A percentile compares a stretch with the other conserved stretches of the same genome.
Evolutionary conservation across 2,113 vertebrate species (phyloP).

Genomic region (Misgurnus anguillicaudatus): DNA sequence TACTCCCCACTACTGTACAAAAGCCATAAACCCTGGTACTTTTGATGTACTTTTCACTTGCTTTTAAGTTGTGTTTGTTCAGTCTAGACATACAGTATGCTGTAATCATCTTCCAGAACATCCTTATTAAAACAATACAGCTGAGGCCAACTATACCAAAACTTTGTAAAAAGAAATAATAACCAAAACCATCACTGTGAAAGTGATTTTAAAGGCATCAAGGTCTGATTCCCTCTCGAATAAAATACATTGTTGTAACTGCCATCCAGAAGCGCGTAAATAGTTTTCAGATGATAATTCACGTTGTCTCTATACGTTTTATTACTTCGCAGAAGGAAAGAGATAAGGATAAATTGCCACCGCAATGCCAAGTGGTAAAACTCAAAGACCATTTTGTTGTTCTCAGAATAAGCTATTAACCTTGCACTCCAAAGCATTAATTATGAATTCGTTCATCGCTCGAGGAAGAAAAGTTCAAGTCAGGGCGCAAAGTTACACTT

Average conservation of each 20-base stretch:
- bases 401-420: conserved; percentile 44
- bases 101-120: neutral
- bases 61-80: neutral
- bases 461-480: conserved; percentile 20
- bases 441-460: conserved; percentile 32
- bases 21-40: conserved; percentile 1
- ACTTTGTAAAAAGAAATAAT: neutral
- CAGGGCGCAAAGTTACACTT: conserved; percentile 43
- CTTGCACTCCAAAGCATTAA: conserved; percentile 43
- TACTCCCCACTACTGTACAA: too few species aligned
- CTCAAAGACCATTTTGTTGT: conserved; percentile 35
- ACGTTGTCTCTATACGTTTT: neutral
- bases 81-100: conserved; percentile 3
- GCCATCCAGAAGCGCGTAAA: conserved; percentile 21
- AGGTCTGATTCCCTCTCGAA: neutral
- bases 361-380: conserved; percentile 19
- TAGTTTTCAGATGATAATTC: conserved; percentile 1
- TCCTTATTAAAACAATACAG: neutral
- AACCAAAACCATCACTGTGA: neutral
- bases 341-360: conserved; percentile 12
- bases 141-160: neutral
- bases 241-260: conserved; percentile 1
- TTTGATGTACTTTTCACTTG: neutral
- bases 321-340: neutral
- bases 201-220: conserved; percentile 5